Percentiles rank a stretch among this genome's conserved stretches.
phyloP scores from a whole-genome alignment of 1,140 invertebrate genomes.

The Lepidurus arcticus region DNA sequence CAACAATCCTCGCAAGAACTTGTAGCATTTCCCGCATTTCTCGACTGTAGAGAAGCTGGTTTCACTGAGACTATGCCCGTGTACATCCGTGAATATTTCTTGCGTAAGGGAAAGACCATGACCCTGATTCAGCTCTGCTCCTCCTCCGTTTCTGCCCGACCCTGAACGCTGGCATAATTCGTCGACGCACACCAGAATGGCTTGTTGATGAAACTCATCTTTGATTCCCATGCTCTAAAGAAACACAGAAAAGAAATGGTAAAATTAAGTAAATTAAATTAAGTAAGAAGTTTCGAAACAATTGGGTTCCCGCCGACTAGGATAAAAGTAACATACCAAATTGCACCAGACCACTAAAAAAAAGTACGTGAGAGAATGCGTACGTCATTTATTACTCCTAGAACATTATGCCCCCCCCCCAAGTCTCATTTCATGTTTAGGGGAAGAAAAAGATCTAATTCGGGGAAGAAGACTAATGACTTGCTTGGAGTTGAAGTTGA shows the following conservation, averaged over 20 bases:
- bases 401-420: not conserved
- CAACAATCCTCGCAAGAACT: conserved; percentile 62
- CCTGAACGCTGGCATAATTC: conserved; percentile 54
- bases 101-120: conserved; percentile 37
- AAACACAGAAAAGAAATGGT: conserved; percentile 37
- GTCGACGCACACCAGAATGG: conserved; percentile 63
- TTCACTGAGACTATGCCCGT: conserved; percentile 55
- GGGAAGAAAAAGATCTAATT: not conserved
- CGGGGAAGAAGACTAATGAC: not conserved
- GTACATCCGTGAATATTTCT: conserved; percentile 27
- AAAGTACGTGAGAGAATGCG: not conserved
- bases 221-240: conserved; percentile 68
- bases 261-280: conserved; percentile 30
- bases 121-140: conserved; percentile 28
- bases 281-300: conserved; percentile 15
- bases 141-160: conserved; percentile 41
- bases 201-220: conserved; percentile 68
- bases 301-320: not conserved
- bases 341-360: not conserved
- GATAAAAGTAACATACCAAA: not conserved
- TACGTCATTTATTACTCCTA: conserved; percentile 8
- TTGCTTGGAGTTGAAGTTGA: not conserved
- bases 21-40: conserved; percentile 68
- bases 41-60: conserved; percentile 64
- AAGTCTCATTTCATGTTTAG: not conserved